A percentile compares a stretch with the other conserved stretches of the same genome.
Evolutionary conservation across 2,888 invertebrate species (phyloP).

Genomic region (Catotricha subobsoleta): DNA sequence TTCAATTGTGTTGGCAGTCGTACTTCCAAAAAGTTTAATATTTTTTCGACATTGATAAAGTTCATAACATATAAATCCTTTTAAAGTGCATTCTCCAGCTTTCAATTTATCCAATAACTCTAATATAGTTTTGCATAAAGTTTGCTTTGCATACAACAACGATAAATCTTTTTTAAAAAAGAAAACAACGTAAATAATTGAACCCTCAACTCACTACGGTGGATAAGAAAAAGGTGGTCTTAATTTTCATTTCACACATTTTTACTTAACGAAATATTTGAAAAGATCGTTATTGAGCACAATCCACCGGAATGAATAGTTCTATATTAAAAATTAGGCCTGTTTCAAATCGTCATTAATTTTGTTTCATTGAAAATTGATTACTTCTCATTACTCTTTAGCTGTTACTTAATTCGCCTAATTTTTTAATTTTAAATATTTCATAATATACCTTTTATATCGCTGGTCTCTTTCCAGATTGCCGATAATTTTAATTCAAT

Average conservation of each 20-base stretch:
- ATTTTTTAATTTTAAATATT: too few species aligned
- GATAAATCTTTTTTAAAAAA: constrained; percentile 13
- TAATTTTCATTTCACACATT: neutral
- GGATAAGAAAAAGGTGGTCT: neutral
- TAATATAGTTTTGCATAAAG: constrained; percentile 27
- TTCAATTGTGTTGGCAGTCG: too few species aligned
- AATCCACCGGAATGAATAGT: too few species aligned
- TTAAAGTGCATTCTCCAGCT: constrained; percentile 27
- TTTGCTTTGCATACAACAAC: constrained; percentile 21
- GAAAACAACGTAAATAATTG: too few species aligned
- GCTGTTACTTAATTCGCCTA: too few species aligned
- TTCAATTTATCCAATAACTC: constrained; percentile 23
- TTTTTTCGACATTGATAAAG: constrained; percentile 13
- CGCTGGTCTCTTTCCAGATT: constrained; percentile 22
- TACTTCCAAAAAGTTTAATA: too few species aligned
- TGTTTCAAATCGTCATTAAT: too few species aligned
- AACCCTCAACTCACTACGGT: too few species aligned
- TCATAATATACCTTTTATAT: constrained; percentile 10
- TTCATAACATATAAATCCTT: constrained; percentile 23
- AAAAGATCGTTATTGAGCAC: too few species aligned
- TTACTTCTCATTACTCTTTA: too few species aligned
- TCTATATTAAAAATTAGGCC: too few species aligned
- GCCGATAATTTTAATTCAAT: constrained; percentile 28
- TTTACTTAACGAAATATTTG: neutral
- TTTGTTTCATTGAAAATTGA: too few species aligned